Conservation (phyloP, 2,888 invertebrate species). For the Ditylenchus weischeri region DNA sequence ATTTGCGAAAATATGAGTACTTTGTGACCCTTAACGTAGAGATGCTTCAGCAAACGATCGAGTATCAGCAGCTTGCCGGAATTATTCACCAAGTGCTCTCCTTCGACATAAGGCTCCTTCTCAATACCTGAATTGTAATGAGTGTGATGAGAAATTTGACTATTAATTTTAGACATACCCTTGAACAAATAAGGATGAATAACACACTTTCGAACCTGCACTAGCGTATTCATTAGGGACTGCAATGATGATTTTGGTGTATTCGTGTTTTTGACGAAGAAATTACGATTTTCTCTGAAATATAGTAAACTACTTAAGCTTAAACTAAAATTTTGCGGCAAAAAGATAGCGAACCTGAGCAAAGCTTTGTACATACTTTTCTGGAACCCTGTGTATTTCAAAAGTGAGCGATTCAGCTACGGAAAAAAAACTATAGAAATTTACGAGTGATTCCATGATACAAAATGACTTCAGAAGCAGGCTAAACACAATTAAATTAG, state of each 20-base stretch:
- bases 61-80: constrained; percentile 60
- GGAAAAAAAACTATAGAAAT: too few relatives aligned
- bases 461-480: constrained; percentile 59
- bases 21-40: constrained; percentile 59
- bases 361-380: constrained; percentile 61
- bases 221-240: constrained; percentile 58
- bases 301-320: too few relatives aligned
- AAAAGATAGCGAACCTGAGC: constrained; percentile 40
- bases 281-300: constrained; percentile 1
- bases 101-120: constrained; percentile 62
- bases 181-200: constrained; percentile 62
- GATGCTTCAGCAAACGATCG: constrained; percentile 59
- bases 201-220: constrained; percentile 62
- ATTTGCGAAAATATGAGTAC: constrained; percentile 63
- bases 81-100: constrained; percentile 60
- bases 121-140: constrained; percentile 58
- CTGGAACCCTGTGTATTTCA: constrained; percentile 52
- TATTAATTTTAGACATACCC: constrained; percentile 58
- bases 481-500: background rate
- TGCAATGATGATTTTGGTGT: constrained; percentile 13
- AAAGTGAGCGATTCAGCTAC: too few relatives aligned
- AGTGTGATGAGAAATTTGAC: background rate
- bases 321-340: background rate
- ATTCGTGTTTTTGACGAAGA: constrained; percentile 15
- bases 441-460: constrained; percentile 59